These are phyloP conservation scores for Halocynthia aurantium DNA, from an alignment of 23 tunicate species.

Conservation along the genomic window DNA sequence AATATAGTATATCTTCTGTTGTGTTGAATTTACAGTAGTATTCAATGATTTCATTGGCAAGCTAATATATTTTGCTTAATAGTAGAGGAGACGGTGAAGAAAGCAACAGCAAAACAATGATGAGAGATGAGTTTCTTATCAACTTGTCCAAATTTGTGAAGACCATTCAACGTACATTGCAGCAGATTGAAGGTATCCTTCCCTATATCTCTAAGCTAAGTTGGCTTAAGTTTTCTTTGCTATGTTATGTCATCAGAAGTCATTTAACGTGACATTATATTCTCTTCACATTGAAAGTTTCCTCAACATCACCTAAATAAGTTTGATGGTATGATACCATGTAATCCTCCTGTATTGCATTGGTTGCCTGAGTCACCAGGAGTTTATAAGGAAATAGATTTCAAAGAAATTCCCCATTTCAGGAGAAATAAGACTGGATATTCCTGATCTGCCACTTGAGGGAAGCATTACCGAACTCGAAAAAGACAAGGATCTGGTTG, in stretches of 20 bases:
- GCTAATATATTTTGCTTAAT: background rate
- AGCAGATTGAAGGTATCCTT: constrained; percentile 83
- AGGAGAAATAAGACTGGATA: constrained; percentile 87
- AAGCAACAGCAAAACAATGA: constrained; percentile 66
- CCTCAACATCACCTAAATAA: background rate
- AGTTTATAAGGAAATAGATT: too few species aligned
- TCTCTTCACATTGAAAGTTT: background rate
- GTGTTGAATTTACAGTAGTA: too few species aligned
- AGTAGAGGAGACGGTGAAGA: constrained; percentile 7
- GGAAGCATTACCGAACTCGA: constrained; percentile 57
- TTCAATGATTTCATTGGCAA: too few species aligned
- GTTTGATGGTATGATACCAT: background rate
- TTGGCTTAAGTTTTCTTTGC: background rate
- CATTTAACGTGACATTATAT: background rate
- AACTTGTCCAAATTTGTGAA: constrained; percentile 79
- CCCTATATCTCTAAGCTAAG: background rate
- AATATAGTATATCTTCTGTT: too few species aligned
- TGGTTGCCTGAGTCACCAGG: too few species aligned
- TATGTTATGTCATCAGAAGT: background rate
- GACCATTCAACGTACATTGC: constrained; percentile 80
- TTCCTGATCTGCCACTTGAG: constrained; percentile 58
- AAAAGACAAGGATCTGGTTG: constrained; percentile 41
- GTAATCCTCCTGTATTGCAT: background rate
- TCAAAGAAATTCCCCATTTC: background rate
- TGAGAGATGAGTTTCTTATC: constrained; percentile 92